Evolutionary conservation across 2,113 vertebrate species (phyloP), one percentile per base, ranked within the genome.

Genomic region (Vireo altiloquus): DNA sequence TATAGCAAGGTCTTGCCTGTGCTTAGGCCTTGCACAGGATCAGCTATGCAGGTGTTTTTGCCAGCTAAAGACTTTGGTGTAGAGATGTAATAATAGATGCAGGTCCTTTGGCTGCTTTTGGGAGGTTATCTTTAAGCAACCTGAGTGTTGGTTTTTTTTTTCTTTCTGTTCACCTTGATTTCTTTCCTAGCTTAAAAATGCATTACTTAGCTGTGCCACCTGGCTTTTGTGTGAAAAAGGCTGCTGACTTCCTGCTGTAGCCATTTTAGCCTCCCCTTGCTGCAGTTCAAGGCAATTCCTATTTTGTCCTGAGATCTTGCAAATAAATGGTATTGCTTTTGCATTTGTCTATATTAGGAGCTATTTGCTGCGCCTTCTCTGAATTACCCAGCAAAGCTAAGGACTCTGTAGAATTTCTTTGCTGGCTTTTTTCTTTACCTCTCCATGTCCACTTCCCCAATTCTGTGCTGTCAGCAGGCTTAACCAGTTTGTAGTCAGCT

Each of bases 381-480:
- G 85, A 95, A 92, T 82, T 70, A 91, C 88, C 91, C 47, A 63
- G 76, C 68, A 75, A 76, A 84, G n/a, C 80, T 65, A 80, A 90
- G 82, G 76, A 59, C 82, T 63, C 91, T 71, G 68, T 92, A 87
- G 89, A 71, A 91, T 96, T 94, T 94, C 92, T 78, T 76, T 86
- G 74, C 52, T 83, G 85, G 71, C 71, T 91, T 91, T 71, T 68
- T 76, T 72, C 40, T 57, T 90, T 80, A 64, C 47, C 61, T 86
- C 35, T 84, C 69, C 57, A 4, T 89, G 96, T 95, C 90, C 95
- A 96, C 86, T 88, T 93, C 65, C 87, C 92, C 95, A 95, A 3
- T 96, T 97, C 74, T 81, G 85, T 95, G 81, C 64, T 97, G 96
- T 97, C 96, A 97, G 96, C 96, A 97, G 88, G 82, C 90, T 93